phyloP scores from a whole-genome alignment of 1,140 invertebrate species.

The Planococcus citri region DNA sequence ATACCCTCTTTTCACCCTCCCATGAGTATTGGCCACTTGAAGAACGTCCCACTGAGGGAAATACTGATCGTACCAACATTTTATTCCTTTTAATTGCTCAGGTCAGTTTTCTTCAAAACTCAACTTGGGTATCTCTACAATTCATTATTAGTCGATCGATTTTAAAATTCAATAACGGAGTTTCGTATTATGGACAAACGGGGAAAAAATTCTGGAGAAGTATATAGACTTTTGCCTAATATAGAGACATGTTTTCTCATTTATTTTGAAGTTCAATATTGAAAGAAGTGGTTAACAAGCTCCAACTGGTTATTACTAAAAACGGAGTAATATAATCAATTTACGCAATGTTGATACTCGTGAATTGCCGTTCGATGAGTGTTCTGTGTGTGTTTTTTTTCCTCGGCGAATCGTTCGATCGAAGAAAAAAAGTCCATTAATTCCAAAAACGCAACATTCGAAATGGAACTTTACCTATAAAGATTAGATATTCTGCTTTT shows the following conservation, averaged over 20 bases:
- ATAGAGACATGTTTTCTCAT: constrained; percentile 1
- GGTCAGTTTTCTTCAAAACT: no score
- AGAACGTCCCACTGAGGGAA: no score
- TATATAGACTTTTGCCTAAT: not conserved
- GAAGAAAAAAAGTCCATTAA: not conserved
- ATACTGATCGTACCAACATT: no score
- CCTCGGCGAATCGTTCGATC: not conserved
- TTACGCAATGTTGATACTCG: not conserved
- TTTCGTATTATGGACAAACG: not conserved
- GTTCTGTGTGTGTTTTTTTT: not conserved
- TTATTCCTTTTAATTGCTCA: no score
- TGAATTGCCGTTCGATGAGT: not conserved
- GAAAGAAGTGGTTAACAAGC: not conserved
- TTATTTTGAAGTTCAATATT: not conserved
- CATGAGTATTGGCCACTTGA: no score
- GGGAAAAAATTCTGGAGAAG: not conserved
- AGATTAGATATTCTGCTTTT: no score
- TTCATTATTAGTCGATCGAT: no score
- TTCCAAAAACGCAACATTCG: not conserved
- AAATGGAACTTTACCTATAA: no score
- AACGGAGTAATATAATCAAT: not conserved
- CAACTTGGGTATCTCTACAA: no score
- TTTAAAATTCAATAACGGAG: not conserved
- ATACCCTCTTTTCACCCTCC: no score
- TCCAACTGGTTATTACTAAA: not conserved